phyloP scores from a whole-genome alignment of 2,797 vertebrate genomes.

The Ptychadena robeensis region DNA sequence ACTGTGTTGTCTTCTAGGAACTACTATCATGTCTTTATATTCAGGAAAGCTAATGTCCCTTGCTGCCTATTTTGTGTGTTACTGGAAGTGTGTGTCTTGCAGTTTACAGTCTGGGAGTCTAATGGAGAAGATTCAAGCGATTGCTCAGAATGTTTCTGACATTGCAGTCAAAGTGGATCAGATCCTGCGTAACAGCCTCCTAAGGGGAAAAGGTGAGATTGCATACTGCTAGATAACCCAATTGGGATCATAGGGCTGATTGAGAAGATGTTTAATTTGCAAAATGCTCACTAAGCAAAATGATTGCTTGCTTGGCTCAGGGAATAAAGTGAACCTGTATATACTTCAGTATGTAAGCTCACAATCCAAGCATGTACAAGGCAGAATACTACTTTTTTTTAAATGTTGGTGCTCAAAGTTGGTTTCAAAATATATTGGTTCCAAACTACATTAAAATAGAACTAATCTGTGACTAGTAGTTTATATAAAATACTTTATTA shows the following conservation, averaged over 20 bases:
- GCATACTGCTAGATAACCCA: neutral
- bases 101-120: constrained; percentile 86
- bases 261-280: neutral
- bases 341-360: too few species aligned
- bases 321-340: neutral
- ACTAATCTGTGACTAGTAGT: neutral
- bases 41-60: neutral
- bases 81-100: constrained; percentile 14
- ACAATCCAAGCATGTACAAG: too few species aligned
- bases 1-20: too few species aligned
- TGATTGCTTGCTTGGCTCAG: neutral
- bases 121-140: constrained; percentile 95
- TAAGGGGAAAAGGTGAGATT: constrained; percentile 82
- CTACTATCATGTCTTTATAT: neutral
- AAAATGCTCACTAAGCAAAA: neutral
- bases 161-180: constrained; percentile 93
- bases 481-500: too few species aligned
- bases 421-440: too few species aligned
- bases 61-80: neutral
- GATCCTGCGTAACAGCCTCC: constrained; percentile 88
- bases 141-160: constrained; percentile 96
- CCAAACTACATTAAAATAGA: too few species aligned
- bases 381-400: too few species aligned
- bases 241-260: neutral
- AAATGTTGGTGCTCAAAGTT: too few species aligned